Evolutionary conservation across 2,888 invertebrate species (phyloP).

Genomic region (Elgonia sp.): DNA sequence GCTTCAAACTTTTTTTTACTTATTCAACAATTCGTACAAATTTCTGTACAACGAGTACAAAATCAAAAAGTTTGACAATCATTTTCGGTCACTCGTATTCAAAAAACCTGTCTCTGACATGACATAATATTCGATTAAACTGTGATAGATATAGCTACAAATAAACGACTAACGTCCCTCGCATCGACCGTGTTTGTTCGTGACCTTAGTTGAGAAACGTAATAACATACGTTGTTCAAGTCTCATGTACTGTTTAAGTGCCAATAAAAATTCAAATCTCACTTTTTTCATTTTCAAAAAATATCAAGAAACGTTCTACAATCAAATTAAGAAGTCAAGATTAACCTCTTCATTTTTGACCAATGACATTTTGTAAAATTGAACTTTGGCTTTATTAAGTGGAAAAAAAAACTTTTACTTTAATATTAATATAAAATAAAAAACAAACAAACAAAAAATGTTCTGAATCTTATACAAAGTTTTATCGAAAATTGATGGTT

Average conservation of each 20-base stretch:
- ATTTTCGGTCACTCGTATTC: neutral
- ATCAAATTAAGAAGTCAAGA: no score
- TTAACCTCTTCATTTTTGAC: no score
- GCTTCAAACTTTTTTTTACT: neutral
- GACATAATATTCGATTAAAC: conserved; percentile 54
- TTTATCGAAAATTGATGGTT: no score
- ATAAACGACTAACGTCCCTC: conserved; percentile 69
- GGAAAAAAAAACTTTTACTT: no score
- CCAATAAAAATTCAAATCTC: conserved; percentile 12
- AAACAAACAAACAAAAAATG: no score
- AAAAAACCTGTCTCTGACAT: conserved; percentile 12
- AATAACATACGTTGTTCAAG: conserved; percentile 36
- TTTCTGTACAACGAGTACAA: neutral
- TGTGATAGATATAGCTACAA: conserved; percentile 58
- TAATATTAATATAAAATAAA: no score
- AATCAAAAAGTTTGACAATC: neutral
- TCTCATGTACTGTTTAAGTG: conserved; percentile 32
- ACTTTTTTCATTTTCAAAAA: no score
- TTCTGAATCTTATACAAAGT: no score
- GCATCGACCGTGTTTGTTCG: conserved; percentile 64
- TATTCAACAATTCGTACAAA: neutral
- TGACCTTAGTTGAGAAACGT: conserved; percentile 62
- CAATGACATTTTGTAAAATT: no score
- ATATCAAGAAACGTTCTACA: no score
- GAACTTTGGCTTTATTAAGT: no score